These are phyloP conservation scores for Pseudotriccus pelzelni DNA, from an alignment of 2,797 vertebrate genomes.

Conservation along the genomic window DNA sequence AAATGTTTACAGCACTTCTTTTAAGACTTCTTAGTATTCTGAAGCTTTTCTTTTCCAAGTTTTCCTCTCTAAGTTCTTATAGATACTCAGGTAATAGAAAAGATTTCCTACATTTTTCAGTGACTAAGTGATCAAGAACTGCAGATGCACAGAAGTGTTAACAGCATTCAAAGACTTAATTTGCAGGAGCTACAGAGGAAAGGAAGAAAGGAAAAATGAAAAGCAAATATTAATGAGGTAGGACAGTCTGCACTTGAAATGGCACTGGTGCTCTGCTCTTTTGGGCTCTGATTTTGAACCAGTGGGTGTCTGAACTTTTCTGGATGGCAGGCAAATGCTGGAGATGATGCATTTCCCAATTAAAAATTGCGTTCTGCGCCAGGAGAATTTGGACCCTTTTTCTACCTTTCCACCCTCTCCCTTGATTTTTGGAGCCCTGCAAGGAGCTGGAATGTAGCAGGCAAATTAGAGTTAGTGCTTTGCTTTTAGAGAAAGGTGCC, in stretches of 20 bases:
- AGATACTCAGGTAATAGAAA: background rate
- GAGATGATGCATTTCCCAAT: background rate
- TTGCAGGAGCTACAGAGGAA: constrained; percentile 34
- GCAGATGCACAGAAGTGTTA: background rate
- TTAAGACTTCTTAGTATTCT: background rate
- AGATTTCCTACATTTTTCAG: background rate
- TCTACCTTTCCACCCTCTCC: background rate
- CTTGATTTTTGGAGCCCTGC: background rate
- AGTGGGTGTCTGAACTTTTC: background rate
- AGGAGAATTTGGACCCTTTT: background rate
- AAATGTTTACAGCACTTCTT: background rate
- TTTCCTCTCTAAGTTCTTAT: background rate
- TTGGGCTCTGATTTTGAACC: background rate
- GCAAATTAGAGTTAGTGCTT: background rate
- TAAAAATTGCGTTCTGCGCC: background rate
- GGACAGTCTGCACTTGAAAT: background rate
- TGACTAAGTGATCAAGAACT: constrained; percentile 11
- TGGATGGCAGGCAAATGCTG: background rate
- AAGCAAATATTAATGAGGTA: background rate
- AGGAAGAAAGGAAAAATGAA: background rate
- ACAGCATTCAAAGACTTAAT: constrained; percentile 56
- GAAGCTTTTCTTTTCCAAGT: background rate
- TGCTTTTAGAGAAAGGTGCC: background rate
- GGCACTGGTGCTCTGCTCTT: background rate
- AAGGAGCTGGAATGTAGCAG: background rate